Evolutionary conservation across 2,113 vertebrate species (phyloP).

Genomic region (Phainopepla nitens): DNA sequence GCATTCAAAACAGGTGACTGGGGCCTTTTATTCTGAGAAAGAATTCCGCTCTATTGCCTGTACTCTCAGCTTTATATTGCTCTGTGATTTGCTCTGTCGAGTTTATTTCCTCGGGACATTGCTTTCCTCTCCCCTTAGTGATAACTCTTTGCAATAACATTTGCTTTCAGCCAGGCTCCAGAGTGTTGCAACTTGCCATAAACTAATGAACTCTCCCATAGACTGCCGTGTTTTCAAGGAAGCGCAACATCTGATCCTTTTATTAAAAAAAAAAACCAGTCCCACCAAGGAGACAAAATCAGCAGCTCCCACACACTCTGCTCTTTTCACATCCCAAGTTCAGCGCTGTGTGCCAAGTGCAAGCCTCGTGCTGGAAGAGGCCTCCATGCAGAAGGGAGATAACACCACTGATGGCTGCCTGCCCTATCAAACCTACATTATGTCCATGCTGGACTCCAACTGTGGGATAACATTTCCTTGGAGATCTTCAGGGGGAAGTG

Average conservation of each 20-base stretch:
- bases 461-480: background rate
- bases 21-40: conserved; percentile 16
- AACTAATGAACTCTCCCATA: conserved; percentile 57
- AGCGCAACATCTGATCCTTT: conserved; percentile 34
- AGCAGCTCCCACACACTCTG: conserved; percentile 59
- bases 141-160: conserved; percentile 49
- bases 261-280: conserved; percentile 19
- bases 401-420: conserved; percentile 8
- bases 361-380: background rate
- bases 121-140: conserved; percentile 13
- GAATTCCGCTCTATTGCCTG: background rate
- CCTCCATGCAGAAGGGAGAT: background rate
- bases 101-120: conserved; percentile 36
- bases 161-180: background rate
- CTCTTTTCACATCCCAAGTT: background rate
- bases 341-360: background rate
- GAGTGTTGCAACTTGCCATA: background rate
- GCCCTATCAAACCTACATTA: conserved; percentile 10
- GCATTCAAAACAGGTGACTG: conserved; percentile 24
- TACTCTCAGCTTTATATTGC: background rate
- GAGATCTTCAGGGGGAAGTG: background rate
- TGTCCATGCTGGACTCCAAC: background rate
- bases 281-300: conserved; percentile 44
- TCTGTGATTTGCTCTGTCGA: background rate
- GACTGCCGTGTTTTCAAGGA: conserved; percentile 9